Percentiles rank a stretch among this genome's conserved stretches.
phyloP scores from a whole-genome alignment of 2,113 vertebrate genomes.

The Natator depressus region DNA sequence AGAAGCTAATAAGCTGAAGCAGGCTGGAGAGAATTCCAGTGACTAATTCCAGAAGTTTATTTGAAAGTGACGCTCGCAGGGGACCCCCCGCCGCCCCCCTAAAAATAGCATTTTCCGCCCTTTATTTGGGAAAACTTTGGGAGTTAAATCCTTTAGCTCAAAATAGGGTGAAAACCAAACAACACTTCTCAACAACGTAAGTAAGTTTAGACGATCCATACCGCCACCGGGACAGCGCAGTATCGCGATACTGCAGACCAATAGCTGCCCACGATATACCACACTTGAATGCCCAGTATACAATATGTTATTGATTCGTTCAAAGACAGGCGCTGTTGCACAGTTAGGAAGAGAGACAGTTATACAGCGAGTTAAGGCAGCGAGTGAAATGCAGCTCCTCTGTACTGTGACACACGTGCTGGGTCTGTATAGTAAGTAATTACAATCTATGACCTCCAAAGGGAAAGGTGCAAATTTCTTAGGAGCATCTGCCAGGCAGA shows the following conservation, averaged over 20 bases:
- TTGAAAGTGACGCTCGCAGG: neutral
- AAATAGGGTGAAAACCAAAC: neutral
- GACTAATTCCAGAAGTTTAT: constrained; percentile 49
- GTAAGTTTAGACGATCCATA: constrained; percentile 19
- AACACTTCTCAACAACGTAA: neutral
- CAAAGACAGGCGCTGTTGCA: constrained; percentile 42
- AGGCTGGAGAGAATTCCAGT: constrained; percentile 62
- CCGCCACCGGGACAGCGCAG: neutral
- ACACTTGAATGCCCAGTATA: neutral
- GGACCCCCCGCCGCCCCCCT: neutral
- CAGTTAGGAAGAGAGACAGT: neutral
- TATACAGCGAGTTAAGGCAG: constrained; percentile 16
- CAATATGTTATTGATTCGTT: neutral
- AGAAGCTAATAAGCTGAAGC: constrained; percentile 59
- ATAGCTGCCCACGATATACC: neutral
- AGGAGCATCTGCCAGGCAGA: constrained; percentile 64
- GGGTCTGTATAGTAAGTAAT: constrained; percentile 54
- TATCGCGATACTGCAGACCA: constrained; percentile 5
- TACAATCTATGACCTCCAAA: constrained; percentile 64
- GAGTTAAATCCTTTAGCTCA: neutral
- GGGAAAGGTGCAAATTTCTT: constrained; percentile 46
- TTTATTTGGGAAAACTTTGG: constrained; percentile 3
- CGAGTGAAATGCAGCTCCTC: neutral
- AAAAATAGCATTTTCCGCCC: neutral
- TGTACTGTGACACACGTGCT: constrained; percentile 64